These are phyloP conservation scores for Cryptus armator DNA, from an alignment of 2,888 invertebrate species.

Conservation along the genomic window DNA sequence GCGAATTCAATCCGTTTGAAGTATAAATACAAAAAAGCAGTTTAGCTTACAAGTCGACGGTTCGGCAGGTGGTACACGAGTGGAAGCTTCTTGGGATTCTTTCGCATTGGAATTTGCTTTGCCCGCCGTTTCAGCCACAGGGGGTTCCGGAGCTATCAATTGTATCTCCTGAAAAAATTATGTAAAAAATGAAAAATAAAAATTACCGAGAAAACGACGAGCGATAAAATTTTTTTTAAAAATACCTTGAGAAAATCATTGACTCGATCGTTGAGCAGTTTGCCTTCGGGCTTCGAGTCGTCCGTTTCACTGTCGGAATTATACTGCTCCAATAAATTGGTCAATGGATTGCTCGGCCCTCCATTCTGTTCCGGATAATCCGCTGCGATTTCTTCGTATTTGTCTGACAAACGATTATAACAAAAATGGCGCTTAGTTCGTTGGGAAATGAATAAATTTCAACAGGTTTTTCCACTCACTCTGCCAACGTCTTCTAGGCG, in stretches of 20 bases:
- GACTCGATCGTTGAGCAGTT: slow-evolving; percentile 80
- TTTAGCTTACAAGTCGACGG: slow-evolving; percentile 50
- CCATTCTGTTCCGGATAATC: slow-evolving; percentile 77
- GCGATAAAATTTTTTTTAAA: background rate
- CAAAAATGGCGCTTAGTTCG: background rate
- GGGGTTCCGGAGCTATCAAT: slow-evolving; percentile 78
- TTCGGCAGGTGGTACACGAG: slow-evolving; percentile 34
- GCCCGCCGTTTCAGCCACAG: slow-evolving; percentile 13
- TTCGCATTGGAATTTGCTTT: slow-evolving; percentile 51
- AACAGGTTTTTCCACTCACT: slow-evolving; percentile 71
- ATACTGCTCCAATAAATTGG: slow-evolving; percentile 81
- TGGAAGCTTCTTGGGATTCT: slow-evolving; percentile 33
- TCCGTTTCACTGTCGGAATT: slow-evolving; percentile 83
- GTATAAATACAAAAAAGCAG: slow-evolving; percentile 9
- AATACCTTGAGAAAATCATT: slow-evolving; percentile 82
- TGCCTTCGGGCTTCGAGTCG: slow-evolving; percentile 71
- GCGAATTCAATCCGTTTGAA: background rate
- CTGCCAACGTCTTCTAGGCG: slow-evolving; percentile 77
- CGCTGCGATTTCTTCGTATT: slow-evolving; percentile 73
- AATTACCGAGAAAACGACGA: background rate
- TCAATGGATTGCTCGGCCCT: slow-evolving; percentile 79
- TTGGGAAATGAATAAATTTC: background rate
- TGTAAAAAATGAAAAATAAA: slow-evolving; percentile 35
- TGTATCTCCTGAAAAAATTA: slow-evolving; percentile 78
- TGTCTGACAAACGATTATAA: slow-evolving; percentile 68